Evolutionary conservation across 2,113 vertebrate species (phyloP), one percentile per base, ranked within the genome.

Genomic region (Myocastor coypus): DNA sequence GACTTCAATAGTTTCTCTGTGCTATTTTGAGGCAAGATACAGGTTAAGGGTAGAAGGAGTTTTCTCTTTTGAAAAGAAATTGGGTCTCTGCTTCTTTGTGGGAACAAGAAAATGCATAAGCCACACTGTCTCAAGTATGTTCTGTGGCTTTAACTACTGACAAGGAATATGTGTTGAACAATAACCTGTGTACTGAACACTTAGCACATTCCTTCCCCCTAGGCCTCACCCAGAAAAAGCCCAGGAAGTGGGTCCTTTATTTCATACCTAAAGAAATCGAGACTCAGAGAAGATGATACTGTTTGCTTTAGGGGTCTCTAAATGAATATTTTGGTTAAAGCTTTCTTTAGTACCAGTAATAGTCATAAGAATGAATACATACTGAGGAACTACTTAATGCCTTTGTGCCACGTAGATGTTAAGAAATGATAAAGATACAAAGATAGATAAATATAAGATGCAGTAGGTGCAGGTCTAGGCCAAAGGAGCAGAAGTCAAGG

Each of bases 21-120:
- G 66, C 46, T 96, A 26, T 68, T 94, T 75, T 83, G 61, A 92
- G 46, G n/a, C 73, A 9, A 68, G 66, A 63, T 66, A 52, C 32
- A 80, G 69, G 30, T 55, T 95, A 26, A 24, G 92, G 92, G 34
- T 42, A 85, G n/a, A 61, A 37, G 42, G 1, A 83, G 6, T 52
- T n/a, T 89, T 69, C 34, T 86, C 66, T 52, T 93, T 92, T 68
- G 73, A 88, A 94, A 93, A 92, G 42, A 94, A 94, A 78, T 71
- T 63, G 30, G 26, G 2, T 66, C 40, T 93, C 30, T n/a, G 80
- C 0, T 71, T 84, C 93, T 86, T 68, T 63, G 20, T 87, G 68
- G n/a, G 84, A 83, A 80, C 19, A 64, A 57, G 91, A 91, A 57
- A 87, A 89, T 86, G 12, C 7, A 37, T 28, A 94, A 78, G 30